phyloP scores from a whole-genome alignment of 2,797 vertebrate genomes.

The Allochrocebus solatus region DNA sequence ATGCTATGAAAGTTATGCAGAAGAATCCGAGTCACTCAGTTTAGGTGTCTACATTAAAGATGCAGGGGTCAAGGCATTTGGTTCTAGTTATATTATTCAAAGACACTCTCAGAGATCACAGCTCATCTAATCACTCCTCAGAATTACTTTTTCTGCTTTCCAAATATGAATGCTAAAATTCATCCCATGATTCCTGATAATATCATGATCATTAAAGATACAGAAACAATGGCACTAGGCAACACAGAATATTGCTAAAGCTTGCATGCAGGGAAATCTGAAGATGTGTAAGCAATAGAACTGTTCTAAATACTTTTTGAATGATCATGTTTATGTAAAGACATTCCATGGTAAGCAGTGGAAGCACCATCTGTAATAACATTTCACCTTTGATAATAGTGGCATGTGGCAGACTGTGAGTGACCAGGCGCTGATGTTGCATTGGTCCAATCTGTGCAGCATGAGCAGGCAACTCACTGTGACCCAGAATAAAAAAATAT shows the following conservation, averaged over 20 bases:
- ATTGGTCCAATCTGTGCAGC: background rate
- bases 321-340: background rate
- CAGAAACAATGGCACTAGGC: background rate
- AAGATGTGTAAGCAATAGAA: background rate
- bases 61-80: background rate
- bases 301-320: background rate
- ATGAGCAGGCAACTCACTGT: background rate
- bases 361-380: background rate
- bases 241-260: background rate
- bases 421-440: background rate
- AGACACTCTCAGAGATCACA: background rate
- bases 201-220: background rate
- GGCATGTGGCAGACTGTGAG: background rate
- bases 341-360: background rate
- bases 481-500: background rate
- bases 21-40: background rate
- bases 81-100: background rate
- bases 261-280: background rate
- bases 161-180: background rate
- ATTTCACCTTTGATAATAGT: background rate
- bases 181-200: background rate
- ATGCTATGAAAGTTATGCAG: background rate
- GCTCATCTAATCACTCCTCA: background rate
- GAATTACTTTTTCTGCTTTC: background rate
- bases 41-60: background rate